A percentile compares a stretch with the other conserved stretches of the same genome.
Conservation (phyloP, 2,113 vertebrate species). For the Ageneiosus marmoratus region DNA sequence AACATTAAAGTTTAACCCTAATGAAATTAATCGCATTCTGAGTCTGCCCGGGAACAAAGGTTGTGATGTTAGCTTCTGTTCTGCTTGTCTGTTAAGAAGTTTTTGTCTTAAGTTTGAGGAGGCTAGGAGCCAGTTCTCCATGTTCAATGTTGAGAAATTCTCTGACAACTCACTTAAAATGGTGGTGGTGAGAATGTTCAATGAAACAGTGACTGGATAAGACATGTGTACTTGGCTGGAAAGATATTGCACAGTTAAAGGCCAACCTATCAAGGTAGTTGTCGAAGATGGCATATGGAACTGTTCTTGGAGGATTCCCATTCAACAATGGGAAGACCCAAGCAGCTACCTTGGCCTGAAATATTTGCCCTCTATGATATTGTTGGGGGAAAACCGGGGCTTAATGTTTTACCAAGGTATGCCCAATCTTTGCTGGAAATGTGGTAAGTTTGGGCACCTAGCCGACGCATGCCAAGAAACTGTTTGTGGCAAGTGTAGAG, state of each 20-base stretch:
- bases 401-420: constrained; percentile 25
- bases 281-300: constrained; percentile 29
- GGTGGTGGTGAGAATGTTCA: constrained; percentile 34
- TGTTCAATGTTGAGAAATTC: constrained; percentile 1
- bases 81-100: no score
- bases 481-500: constrained; percentile 12
- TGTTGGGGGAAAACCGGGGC: constrained; percentile 36
- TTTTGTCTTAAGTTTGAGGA: no score
- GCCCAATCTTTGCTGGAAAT: constrained; percentile 16
- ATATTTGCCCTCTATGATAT: constrained; percentile 2
- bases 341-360: constrained; percentile 19
- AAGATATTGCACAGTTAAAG: constrained; percentile 23
- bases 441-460: constrained; percentile 11
- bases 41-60: no score
- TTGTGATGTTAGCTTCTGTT: no score
- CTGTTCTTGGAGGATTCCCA: constrained; percentile 3
- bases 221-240: constrained; percentile 20
- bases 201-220: constrained; percentile 22
- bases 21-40: no score
- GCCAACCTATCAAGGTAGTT: constrained; percentile 1
- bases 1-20: no score
- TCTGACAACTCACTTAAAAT: not conserved
- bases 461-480: constrained; percentile 14
- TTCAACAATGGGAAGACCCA: constrained; percentile 15
- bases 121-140: not conserved